Percentiles rank a stretch among this genome's conserved stretches.
Evolutionary conservation across 1,140 invertebrate genomes (phyloP).

Genomic region (Trachymyrmex cornetzi): DNA sequence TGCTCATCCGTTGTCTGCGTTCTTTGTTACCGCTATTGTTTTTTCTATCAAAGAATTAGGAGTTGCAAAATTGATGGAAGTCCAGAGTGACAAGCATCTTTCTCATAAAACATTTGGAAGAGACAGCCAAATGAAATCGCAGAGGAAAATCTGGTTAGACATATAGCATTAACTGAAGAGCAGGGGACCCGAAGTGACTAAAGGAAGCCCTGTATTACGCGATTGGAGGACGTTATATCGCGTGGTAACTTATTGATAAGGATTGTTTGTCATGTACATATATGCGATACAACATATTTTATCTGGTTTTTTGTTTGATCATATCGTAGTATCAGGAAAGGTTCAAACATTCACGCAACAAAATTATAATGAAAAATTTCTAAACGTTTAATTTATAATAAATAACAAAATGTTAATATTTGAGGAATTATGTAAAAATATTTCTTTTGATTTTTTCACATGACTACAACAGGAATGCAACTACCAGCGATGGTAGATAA

Average conservation of each 20-base stretch:
- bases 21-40: too few species aligned
- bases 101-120: too few species aligned
- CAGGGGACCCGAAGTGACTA: too few species aligned
- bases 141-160: too few species aligned
- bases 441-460: not conserved
- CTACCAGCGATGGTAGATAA: not conserved
- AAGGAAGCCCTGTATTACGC: too few species aligned
- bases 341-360: not conserved
- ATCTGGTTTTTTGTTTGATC: conserved; percentile 2
- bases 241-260: not conserved
- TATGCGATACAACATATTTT: not conserved
- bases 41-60: too few species aligned
- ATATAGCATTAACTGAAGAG: too few species aligned
- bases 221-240: conserved; percentile 84
- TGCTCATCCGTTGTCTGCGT: too few species aligned
- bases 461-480: not conserved
- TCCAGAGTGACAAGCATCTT: too few species aligned
- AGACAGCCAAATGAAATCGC: too few species aligned
- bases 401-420: not conserved
- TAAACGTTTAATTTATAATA: conserved; percentile 7
- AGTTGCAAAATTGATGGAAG: too few species aligned
- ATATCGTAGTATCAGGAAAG: not conserved
- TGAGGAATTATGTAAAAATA: conserved; percentile 13
- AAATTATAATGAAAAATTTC: not conserved
- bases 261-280: not conserved